These are phyloP conservation scores for Pachliopta kotzebuea DNA, from an alignment of 2,888 invertebrate genomes.

Conservation along the genomic window DNA sequence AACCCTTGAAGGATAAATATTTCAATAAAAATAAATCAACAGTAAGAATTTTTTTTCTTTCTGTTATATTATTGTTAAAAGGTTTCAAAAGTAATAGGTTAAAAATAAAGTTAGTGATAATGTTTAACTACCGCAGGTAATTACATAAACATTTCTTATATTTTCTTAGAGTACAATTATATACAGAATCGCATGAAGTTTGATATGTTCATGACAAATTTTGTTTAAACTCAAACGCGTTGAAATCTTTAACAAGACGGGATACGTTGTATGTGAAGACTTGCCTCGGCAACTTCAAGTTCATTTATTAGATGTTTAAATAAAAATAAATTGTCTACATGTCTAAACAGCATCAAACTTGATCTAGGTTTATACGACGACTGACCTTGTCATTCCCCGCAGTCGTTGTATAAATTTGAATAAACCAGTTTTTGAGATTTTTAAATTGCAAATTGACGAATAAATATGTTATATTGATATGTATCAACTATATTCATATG, in stretches of 20 bases:
- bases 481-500: background rate
- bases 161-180: too few relatives aligned
- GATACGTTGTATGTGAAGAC: background rate
- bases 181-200: too few relatives aligned
- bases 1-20: background rate
- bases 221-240: slow-evolving; percentile 11
- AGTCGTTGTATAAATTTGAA: slow-evolving; percentile 27
- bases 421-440: slow-evolving; percentile 22
- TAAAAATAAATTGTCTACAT: slow-evolving; percentile 13
- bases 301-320: slow-evolving; percentile 9
- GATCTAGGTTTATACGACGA: slow-evolving; percentile 28
- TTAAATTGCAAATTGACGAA: slow-evolving; percentile 17
- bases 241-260: slow-evolving; percentile 27
- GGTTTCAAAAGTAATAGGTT: too few relatives aligned
- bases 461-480: slow-evolving; percentile 9
- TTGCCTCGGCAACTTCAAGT: too few relatives aligned
- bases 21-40: background rate
- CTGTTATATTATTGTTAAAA: background rate
- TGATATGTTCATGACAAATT: too few relatives aligned
- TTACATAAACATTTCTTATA: too few relatives aligned
- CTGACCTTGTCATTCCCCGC: slow-evolving; percentile 29
- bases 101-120: too few relatives aligned
- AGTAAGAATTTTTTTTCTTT: background rate
- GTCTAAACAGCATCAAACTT: slow-evolving; percentile 25
- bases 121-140: too few relatives aligned